Conservation (phyloP, 2,797 vertebrate genomes). For the Trachops cirrhosus region DNA sequence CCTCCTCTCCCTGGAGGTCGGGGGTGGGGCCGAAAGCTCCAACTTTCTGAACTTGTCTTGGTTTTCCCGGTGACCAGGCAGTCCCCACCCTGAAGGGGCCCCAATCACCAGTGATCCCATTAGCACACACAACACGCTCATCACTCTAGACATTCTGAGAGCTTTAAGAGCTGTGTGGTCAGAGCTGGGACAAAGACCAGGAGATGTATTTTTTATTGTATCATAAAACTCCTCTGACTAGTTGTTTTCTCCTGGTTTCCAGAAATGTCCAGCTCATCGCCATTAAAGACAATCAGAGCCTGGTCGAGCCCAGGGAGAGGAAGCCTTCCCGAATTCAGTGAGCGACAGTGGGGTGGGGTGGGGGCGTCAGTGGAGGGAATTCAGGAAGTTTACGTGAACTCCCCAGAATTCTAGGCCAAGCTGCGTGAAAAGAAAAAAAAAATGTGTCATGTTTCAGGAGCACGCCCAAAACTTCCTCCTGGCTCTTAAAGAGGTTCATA, state of each 20-base stretch:
- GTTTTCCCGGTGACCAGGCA: background rate
- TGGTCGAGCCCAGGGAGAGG: background rate
- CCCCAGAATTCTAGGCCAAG: background rate
- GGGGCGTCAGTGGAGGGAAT: background rate
- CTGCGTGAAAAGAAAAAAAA: background rate
- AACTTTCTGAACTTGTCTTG: background rate
- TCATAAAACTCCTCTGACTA: background rate
- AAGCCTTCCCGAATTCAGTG: background rate
- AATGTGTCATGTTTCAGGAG: background rate
- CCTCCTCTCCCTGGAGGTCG: background rate
- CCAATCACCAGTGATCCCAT: background rate
- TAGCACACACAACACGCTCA: background rate
- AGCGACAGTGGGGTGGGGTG: fast-evolving
- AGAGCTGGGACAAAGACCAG: background rate
- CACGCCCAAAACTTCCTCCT: background rate
- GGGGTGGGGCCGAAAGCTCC: background rate
- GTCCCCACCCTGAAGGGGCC: background rate
- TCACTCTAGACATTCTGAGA: background rate
- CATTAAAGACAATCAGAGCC: background rate
- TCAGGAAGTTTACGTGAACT: background rate
- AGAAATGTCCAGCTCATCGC: background rate
- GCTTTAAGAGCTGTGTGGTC: background rate
- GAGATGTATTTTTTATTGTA: background rate
- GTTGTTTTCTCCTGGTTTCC: background rate
- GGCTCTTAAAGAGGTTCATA: background rate